Evolutionary conservation across 1,140 invertebrate genomes (phyloP).

Genomic region (Zaprionus lachaisei): DNA sequence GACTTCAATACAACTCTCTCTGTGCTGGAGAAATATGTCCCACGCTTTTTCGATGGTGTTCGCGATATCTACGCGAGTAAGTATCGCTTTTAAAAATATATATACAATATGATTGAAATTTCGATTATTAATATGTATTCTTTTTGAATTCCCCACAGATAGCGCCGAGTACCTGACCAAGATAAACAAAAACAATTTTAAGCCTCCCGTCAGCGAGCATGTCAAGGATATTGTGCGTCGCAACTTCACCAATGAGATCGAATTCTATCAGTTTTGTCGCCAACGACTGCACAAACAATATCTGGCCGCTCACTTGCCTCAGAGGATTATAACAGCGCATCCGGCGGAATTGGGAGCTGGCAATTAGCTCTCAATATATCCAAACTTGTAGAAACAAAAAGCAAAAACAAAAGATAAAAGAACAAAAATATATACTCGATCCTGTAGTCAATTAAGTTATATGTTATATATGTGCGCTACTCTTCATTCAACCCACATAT

Average conservation of each 20-base stretch:
- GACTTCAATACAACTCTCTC: slow-evolving; percentile 93
- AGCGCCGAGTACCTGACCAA: slow-evolving; percentile 90
- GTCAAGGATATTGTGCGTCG: slow-evolving; percentile 93
- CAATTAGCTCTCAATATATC: slow-evolving; percentile 34
- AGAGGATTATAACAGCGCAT: slow-evolving; percentile 67
- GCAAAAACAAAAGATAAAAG: slow-evolving; percentile 4
- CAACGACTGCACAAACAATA: slow-evolving; percentile 93
- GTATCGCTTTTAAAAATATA: slow-evolving; percentile 8
- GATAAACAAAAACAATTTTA: slow-evolving; percentile 94
- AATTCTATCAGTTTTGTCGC: slow-evolving; percentile 96
- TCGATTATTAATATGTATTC: neutral
- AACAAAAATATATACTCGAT: slow-evolving; percentile 44
- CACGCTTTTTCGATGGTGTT: slow-evolving; percentile 92
- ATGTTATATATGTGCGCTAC: slow-evolving; percentile 8
- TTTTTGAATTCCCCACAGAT: slow-evolving; percentile 85
- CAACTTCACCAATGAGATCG: slow-evolving; percentile 95
- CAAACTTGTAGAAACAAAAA: slow-evolving; percentile 49
- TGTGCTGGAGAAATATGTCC: slow-evolving; percentile 93
- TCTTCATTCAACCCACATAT: slow-evolving; percentile 35
- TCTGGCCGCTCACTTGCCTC: slow-evolving; percentile 88
- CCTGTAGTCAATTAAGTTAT: slow-evolving; percentile 60
- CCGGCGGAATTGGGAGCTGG: slow-evolving; percentile 17
- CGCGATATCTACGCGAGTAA: slow-evolving; percentile 91
- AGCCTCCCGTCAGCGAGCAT: slow-evolving; percentile 93
- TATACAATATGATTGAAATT: neutral